Base-by-base conservation (phyloP, 2,888 invertebrate genomes). In the Physocephala rufipes region DNA sequence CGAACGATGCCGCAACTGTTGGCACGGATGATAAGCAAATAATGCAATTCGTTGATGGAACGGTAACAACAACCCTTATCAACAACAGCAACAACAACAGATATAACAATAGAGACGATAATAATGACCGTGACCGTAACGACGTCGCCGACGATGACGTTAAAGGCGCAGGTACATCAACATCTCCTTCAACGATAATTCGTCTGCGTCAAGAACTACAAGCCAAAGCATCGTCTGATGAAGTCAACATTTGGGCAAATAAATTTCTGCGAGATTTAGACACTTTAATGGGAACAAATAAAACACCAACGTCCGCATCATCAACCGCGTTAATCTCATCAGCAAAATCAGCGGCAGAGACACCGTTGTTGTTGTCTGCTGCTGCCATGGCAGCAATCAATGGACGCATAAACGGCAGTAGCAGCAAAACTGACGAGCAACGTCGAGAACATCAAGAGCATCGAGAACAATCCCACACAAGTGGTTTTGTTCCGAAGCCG, bases 241-340 rank as follows among this genome's bases (percentile, higher is more conserved):
- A 85, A 79, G 84, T 85, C 67, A 85, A 85, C 79, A 80, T 85
- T 79, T 86, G 86, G 86, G 86, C 85, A 78, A 84, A 83, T 80
- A 85, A 84, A 82, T 85, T 85, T 79, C 80, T 86, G 76, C 84
- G 81, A 77, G 86, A 86, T 80, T 81, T 86, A 80, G 85, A 86
- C 79, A 85, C 82, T 79, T 82, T 86, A 82, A 85, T 86, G 83
- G 82, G 81, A 78, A 78, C 81, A 75, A 83, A 84, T 81, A 84
- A 84, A 77, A 76, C 77, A 67, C 67, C 75, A 66, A 63, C 72
- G 71, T 74, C 73, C 67, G 70, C 78, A 67, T 77, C 79, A 53
- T 78, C 81, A 76, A 77, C 78, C 36, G 78, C 78, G 79, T 71
- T 83, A 67, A 78, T 82, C 73, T 83, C 83, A 13, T 82, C 83